Conservation (phyloP, 2,113 vertebrate species). For the cat (Felis catus) region DNA sequence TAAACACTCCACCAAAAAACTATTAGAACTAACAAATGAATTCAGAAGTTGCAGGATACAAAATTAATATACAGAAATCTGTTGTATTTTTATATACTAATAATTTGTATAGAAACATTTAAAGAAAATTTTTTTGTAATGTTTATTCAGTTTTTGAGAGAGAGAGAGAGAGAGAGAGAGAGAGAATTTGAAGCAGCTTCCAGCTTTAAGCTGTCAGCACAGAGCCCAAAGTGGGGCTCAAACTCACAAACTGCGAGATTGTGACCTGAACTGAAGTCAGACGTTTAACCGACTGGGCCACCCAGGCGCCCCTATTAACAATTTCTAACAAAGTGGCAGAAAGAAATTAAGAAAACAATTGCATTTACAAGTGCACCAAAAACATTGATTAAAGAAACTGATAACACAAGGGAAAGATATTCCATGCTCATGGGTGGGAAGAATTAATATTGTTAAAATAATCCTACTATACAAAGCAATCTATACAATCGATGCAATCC, state of each 20-base stretch:
- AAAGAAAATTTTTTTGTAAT: too few relatives aligned
- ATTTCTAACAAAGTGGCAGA: background rate
- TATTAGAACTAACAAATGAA: background rate
- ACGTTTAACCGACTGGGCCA: too few relatives aligned
- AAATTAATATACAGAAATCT: background rate
- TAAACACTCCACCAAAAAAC: background rate
- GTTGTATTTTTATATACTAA: background rate
- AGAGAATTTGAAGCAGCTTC: too few relatives aligned
- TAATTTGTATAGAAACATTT: background rate
- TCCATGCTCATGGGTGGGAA: background rate
- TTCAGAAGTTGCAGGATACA: background rate
- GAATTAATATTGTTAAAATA: background rate
- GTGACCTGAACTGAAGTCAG: too few relatives aligned
- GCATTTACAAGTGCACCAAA: background rate
- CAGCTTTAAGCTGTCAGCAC: too few relatives aligned
- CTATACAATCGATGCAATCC: background rate
- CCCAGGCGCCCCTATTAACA: too few relatives aligned
- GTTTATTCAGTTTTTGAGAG: too few relatives aligned
- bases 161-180: too few relatives aligned
- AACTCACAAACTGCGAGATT: too few relatives aligned
- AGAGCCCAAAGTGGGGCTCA: too few relatives aligned
- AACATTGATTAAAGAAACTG: background rate
- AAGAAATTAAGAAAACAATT: background rate
- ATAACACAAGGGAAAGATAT: background rate
- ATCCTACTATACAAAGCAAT: background rate